These are phyloP conservation scores for Drosophila santomea DNA, from an alignment of 1,140 invertebrate species.

Conservation along the genomic window DNA sequence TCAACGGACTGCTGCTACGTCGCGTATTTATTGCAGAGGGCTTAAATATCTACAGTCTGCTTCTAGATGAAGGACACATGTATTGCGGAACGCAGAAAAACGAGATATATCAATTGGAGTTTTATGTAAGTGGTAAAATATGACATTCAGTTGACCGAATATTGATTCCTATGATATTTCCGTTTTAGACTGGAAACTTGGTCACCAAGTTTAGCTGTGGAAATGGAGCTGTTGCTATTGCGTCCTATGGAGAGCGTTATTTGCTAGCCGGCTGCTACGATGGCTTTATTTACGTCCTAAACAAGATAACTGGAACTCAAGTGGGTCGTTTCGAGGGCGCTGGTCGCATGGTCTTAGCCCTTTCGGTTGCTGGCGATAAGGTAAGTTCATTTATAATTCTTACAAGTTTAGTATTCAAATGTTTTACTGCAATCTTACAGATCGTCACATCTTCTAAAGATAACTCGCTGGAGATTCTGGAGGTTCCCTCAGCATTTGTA, in stretches of 20 bases:
- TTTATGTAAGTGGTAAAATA: slow-evolving; percentile 85
- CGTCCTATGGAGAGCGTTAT: slow-evolving; percentile 86
- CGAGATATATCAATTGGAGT: slow-evolving; percentile 89
- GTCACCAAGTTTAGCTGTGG: slow-evolving; percentile 86
- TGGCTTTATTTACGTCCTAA: slow-evolving; percentile 89
- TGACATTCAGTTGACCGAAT: not conserved
- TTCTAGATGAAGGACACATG: slow-evolving; percentile 87
- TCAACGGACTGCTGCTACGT: slow-evolving; percentile 87
- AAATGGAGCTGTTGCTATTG: slow-evolving; percentile 88
- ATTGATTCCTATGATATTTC: not conserved
- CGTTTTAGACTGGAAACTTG: slow-evolving; percentile 86
- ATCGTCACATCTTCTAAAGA: slow-evolving; percentile 78
- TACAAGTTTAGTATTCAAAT: not conserved
- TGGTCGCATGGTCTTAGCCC: slow-evolving; percentile 88
- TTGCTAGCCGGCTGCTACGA: slow-evolving; percentile 90
- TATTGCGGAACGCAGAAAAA: slow-evolving; percentile 89
- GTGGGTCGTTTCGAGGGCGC: slow-evolving; percentile 87
- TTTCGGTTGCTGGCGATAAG: slow-evolving; percentile 87
- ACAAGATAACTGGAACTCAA: slow-evolving; percentile 83
- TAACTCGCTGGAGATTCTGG: slow-evolving; percentile 65
- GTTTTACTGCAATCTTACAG: slow-evolving; percentile 37
- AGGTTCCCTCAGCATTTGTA: slow-evolving; percentile 60
- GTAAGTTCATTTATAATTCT: slow-evolving; percentile 75
- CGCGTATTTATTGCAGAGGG: slow-evolving; percentile 87
- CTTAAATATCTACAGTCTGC: slow-evolving; percentile 88